Percentiles rank a stretch among this genome's conserved stretches.
Evolutionary conservation across 2,797 vertebrate species (phyloP).

Genomic region (Tadarida brasiliensis): DNA sequence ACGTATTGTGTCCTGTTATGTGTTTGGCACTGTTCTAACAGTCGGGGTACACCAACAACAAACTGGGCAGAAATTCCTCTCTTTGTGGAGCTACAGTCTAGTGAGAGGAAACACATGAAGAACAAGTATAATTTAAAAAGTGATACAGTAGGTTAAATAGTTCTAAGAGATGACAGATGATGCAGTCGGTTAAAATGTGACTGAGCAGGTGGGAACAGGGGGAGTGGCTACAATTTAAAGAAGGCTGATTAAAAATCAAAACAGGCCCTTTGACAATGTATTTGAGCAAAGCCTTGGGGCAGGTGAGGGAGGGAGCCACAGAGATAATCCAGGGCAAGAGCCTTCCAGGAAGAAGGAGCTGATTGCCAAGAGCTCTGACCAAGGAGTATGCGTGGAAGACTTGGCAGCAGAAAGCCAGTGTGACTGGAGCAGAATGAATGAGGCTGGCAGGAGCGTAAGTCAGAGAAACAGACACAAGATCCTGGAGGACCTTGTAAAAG

Average conservation of each 20-base stretch:
- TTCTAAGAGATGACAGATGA: background rate
- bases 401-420: background rate
- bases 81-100: background rate
- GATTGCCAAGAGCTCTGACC: background rate
- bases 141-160: background rate
- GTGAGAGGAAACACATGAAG: background rate
- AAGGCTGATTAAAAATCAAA: background rate
- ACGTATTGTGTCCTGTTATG: background rate
- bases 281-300: background rate
- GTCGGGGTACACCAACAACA: background rate
- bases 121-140: background rate
- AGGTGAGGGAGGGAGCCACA: background rate
- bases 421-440: background rate
- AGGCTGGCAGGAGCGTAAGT: background rate
- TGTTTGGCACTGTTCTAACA: background rate
- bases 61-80: background rate
- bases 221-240: background rate
- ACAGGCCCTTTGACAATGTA: background rate
- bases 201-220: accelerated
- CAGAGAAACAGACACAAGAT: background rate
- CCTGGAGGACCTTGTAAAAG: background rate
- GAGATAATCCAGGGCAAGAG: too few species aligned
- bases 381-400: background rate
- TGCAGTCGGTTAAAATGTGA: background rate
- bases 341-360: background rate